Base-by-base conservation (phyloP, 2,113 vertebrate genomes). In the Centrocercus urophasianus region DNA sequence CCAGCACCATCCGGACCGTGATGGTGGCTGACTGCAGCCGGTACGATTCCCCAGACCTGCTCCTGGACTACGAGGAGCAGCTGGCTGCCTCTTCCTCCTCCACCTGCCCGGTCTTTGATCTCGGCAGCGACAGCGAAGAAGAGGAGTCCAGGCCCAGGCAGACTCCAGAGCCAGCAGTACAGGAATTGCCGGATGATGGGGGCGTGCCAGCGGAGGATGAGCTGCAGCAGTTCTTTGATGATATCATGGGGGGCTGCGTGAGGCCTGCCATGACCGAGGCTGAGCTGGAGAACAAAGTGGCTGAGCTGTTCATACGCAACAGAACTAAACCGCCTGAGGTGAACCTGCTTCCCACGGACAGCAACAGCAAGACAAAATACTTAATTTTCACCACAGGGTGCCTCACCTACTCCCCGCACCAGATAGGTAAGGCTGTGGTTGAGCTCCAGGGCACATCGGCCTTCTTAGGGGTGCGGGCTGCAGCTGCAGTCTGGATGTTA, bases 321-420 rank as follows among this genome's bases (percentile, higher is more conserved):
- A 97, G 92, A 96, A 99, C 98, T 8, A 99, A 98, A 87, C 96
- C 97, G 0, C 97, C 98, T 0, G 98, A 98, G 83, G 82, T 91
- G 22, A 90, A 78, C 45, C 90, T 98, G 50, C 95, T 98, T 8
- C 63, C 97, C 43, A 86, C 83, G 0, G 90, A 97, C 34, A 72
- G 95, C 6, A 95, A 70, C 7, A 96, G 98, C 83, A 98, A 98
- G 93, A 98, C 97, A 92, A 99, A 99, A 2, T 99, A 99, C 86
- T 97, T 99, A 83, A 98, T 99, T 96, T 99, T 99, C 97, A 99
- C 99, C 97, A 99, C 99, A 0, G 99, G 99, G 92, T 99, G 99
- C 98, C 99, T 99, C 96, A 99, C 99, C 40, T 99, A 99, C 96
- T 99, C 99, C 2, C 99, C 99, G 0, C 99, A 99, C 96, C 99